Base-by-base conservation (phyloP, 2,888 invertebrate genomes). In the Tetragonula carbonaria region DNA sequence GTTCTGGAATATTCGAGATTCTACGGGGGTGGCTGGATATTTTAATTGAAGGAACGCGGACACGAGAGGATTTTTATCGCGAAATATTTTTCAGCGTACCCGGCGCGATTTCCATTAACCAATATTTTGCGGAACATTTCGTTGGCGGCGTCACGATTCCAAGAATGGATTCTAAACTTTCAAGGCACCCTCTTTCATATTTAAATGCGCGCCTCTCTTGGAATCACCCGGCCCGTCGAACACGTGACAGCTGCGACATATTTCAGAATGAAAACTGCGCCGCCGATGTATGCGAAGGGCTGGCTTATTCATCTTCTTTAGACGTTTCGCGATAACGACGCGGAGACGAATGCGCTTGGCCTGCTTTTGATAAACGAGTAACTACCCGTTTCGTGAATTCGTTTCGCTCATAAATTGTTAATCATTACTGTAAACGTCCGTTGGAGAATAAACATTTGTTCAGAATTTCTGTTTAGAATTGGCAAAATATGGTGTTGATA, bases 111-210 rank as follows among this genome's bases (percentile, higher is more conserved):
- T 84, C 76, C 75, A 79, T 79, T 68, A 75, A 70, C 80, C 85
- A 84, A 84, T 84, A 85, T 79, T 84, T 73, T n/a, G 59, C 59
- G 57, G 57, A 51, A 74, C 74, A 74, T 85, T 84, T 74, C 78
- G 80, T 62, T 65, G 51, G 51, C 63, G 62, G 72, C 70, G 78
- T 50, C 77, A 53, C 67, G 66, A 78, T 74, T 63, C 72, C 55
- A 70, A 82, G 85, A 90, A 90, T 90, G 86, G 88, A 86, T 87
- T 91, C 87, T 90, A 92, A 92, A 92, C 91, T 91, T 91, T 88
- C 89, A 88, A 91, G 88, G 74, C 87, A 84, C 67, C 84, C 86
- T 90, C 90, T 90, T 88, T 91, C 91, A 90, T 90, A 90, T 90
- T 91, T 91, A 91, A 91, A 91, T 91, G 90, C 82, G 78, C 87